Evolutionary conservation across 2,113 vertebrate genomes (phyloP).

Genomic region (Naja naja): DNA sequence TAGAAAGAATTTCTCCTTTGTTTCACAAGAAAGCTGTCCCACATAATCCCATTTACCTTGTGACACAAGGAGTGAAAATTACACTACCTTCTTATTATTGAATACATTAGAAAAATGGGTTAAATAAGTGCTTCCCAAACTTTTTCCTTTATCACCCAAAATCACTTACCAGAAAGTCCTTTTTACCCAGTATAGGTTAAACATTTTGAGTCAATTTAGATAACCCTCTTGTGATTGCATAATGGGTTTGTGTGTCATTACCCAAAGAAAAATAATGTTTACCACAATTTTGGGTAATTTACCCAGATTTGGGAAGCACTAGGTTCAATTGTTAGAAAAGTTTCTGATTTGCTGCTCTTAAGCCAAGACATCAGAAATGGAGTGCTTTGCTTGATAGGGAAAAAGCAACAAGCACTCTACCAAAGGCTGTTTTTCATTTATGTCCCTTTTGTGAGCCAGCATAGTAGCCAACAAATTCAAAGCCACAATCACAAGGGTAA

Average conservation of each 20-base stretch:
- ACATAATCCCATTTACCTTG: not conserved
- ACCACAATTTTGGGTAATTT: not conserved
- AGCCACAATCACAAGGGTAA: not conserved
- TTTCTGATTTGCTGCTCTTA: not conserved
- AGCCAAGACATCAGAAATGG: not conserved
- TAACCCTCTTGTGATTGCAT: not conserved
- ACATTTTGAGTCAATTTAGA: not conserved
- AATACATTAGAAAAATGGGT: not conserved
- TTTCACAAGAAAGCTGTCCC: not conserved
- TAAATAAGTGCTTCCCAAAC: not conserved
- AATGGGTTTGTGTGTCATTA: not conserved
- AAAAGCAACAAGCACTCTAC: not conserved
- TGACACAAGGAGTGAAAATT: not conserved
- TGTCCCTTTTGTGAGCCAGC: not conserved
- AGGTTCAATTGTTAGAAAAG: not conserved
- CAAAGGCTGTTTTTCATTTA: not conserved
- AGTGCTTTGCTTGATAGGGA: not conserved
- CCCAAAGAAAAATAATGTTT: not conserved
- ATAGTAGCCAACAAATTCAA: not conserved
- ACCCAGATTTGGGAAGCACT: not conserved
- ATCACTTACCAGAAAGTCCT: not conserved
- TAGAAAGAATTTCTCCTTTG: not conserved
- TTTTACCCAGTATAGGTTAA: not conserved
- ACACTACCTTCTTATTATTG: not conserved
- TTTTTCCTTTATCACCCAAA: not conserved